Evolutionary conservation across 2,888 invertebrate species (phyloP), one percentile per base, ranked within the genome.

Genomic region (Sarcophaga variegata): DNA sequence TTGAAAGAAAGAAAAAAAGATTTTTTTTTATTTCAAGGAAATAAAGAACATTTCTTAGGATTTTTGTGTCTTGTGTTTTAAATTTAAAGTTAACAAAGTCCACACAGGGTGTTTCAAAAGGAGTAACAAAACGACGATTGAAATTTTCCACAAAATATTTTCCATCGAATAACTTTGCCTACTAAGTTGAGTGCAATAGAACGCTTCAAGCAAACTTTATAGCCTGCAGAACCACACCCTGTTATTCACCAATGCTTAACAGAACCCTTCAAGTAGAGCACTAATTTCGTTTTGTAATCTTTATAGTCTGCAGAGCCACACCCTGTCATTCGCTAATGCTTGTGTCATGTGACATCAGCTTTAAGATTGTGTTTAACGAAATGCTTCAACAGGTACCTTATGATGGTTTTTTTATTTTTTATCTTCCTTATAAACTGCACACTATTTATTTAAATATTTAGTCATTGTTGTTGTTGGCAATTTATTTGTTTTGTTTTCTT

Each of bases 371-470:
- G 2, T 45, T 60, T 25, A 79, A 70, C 60, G 86, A 80, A 84
- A 81, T 81, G 81, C 77, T 88, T 81, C 72, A 88, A 81, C 89
- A 89, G 88, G 89, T 89, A 88, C 88, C 88, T 81, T 86, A 71
- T 66, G 59, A 71, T 66, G 10, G 20, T 59, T 71, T 14, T 14
- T 84, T 82, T 64, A 49, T 64, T 75, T 45, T 37, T 37, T 37
- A 20, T 80, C 84, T 49, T 66, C 77, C 54, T 64, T 54, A 70
- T 20, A 54, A 54, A 14, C 12, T 4, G 2, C 37, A 37, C 2
- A 2, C 17, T 17, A 14, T 54, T 12, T 54, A 12, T 14, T 54
- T 2, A 49, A 49, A 49, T 14, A 14, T 54, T 54, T 4, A 71
- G 64, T 66, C 75, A 67, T 83, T 81, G 22, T 78, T 78, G 59